phyloP scores from a whole-genome alignment of 2,797 vertebrate species.

The Amphiprion clarkii region DNA sequence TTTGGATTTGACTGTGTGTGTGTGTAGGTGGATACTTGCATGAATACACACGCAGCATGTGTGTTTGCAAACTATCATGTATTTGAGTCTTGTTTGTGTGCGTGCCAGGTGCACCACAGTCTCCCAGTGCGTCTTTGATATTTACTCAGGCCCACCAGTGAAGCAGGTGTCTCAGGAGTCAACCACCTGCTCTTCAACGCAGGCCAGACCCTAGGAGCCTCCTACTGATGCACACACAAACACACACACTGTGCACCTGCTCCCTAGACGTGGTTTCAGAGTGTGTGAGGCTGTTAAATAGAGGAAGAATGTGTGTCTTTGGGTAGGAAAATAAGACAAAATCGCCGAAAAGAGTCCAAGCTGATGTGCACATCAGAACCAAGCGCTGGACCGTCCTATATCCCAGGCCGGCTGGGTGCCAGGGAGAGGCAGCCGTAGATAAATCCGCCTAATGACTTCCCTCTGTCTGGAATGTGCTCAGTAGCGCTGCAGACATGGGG shows the following conservation, averaged over 20 bases:
- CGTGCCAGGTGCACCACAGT: conserved; percentile 73
- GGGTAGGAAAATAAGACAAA: conserved; percentile 35
- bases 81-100: conserved; percentile 72
- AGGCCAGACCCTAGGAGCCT: conserved; percentile 72
- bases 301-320: conserved; percentile 42
- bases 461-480: conserved; percentile 86
- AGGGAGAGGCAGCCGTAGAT: conserved; percentile 78
- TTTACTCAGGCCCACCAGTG: conserved; percentile 76
- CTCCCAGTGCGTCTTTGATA: conserved; percentile 78
- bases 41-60: conserved; percentile 64
- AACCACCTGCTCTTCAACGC: conserved; percentile 80
- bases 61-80: conserved; percentile 68
- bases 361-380: conserved; percentile 62
- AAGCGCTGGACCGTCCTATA: conserved; percentile 55
- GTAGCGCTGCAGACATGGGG: conserved; percentile 82
- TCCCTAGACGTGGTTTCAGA: conserved; percentile 57
- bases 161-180: conserved; percentile 84
- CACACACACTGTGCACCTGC: conserved; percentile 68
- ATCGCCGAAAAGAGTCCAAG: conserved; percentile 42
- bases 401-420: conserved; percentile 68
- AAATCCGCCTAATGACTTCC: conserved; percentile 88
- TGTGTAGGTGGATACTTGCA: conserved; percentile 46
- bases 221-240: conserved; percentile 46
- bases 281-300: conserved; percentile 35
- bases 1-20: conserved; percentile 47